Evolutionary conservation across 1,140 invertebrate species (phyloP).

Genomic region (Eulimnadia texana): DNA sequence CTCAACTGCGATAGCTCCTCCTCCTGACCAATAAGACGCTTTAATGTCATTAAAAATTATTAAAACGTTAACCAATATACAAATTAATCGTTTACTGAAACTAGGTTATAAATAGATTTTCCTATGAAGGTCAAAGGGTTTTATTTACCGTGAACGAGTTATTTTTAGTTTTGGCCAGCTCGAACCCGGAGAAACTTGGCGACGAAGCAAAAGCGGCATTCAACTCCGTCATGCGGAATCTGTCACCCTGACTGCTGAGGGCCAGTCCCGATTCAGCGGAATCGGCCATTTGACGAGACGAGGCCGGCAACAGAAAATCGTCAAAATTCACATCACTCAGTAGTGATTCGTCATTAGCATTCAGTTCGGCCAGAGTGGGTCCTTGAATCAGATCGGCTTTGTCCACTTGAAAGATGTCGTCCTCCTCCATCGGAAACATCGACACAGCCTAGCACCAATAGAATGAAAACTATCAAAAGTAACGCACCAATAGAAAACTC

Average conservation of each 20-base stretch:
- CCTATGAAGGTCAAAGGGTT: too few relatives aligned
- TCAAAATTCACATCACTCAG: constrained; percentile 71
- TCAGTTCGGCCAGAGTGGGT: constrained; percentile 72
- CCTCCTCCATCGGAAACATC: constrained; percentile 47
- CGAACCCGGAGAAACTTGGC: constrained; percentile 1
- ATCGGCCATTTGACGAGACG: constrained; percentile 22
- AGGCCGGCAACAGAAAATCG: constrained; percentile 58
- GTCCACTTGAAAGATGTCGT: constrained; percentile 78
- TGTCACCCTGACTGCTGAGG: not conserved
- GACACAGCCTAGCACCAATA: constrained; percentile 16
- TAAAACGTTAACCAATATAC: not conserved
- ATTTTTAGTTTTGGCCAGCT: not conserved
- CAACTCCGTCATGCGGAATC: constrained; percentile 9
- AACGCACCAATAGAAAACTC: not conserved
- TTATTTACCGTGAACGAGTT: not conserved
- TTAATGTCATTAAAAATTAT: not conserved
- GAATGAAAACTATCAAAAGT: not conserved
- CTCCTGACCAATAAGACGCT: not conserved
- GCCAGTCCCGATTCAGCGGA: not conserved
- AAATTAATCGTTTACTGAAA: too few relatives aligned
- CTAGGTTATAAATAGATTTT: too few relatives aligned
- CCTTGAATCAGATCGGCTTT: constrained; percentile 66
- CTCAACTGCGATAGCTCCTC: constrained; percentile 6
- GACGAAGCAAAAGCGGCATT: constrained; percentile 7
- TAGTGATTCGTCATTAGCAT: constrained; percentile 62